Percentiles rank a stretch among this genome's conserved stretches.
Conservation (phyloP, 2,888 invertebrate genomes). For the Polymixis lichenea region DNA sequence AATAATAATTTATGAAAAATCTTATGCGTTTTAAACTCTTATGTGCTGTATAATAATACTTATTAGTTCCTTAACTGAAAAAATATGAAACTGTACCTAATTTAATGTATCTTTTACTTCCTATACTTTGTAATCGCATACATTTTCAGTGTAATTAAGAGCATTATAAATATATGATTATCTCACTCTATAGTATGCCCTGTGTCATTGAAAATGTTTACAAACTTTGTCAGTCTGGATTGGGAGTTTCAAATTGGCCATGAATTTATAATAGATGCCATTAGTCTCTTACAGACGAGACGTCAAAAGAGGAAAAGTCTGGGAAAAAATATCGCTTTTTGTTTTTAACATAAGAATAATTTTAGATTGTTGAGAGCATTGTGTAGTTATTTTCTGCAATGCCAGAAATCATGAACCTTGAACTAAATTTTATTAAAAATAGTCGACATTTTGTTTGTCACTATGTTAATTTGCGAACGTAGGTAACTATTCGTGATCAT, state of each 20-base stretch:
- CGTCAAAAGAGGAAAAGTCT: constrained; percentile 35
- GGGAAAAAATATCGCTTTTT: constrained; percentile 14
- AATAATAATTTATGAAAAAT: neutral
- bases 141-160: constrained; percentile 12
- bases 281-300: constrained; percentile 48
- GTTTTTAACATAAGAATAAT: constrained; percentile 28
- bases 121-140: constrained; percentile 10
- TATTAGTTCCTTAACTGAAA: neutral
- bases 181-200: constrained; percentile 11
- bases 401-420: constrained; percentile 49
- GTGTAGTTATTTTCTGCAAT: constrained; percentile 39
- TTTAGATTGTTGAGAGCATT: constrained; percentile 40
- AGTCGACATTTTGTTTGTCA: constrained; percentile 38
- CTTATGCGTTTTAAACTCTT: neutral
- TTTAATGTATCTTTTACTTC: constrained; percentile 10
- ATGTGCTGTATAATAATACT: neutral
- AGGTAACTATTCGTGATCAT: constrained; percentile 33
- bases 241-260: constrained; percentile 41
- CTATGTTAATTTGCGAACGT: constrained; percentile 34
- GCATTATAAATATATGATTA: constrained; percentile 27
- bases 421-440: constrained; percentile 47
- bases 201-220: constrained; percentile 43
- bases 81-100: neutral
- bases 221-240: constrained; percentile 37
- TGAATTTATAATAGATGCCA: constrained; percentile 53